Evolutionary conservation across 2,888 invertebrate species (phyloP).

Genomic region (Temnothorax unifasciatus): DNA sequence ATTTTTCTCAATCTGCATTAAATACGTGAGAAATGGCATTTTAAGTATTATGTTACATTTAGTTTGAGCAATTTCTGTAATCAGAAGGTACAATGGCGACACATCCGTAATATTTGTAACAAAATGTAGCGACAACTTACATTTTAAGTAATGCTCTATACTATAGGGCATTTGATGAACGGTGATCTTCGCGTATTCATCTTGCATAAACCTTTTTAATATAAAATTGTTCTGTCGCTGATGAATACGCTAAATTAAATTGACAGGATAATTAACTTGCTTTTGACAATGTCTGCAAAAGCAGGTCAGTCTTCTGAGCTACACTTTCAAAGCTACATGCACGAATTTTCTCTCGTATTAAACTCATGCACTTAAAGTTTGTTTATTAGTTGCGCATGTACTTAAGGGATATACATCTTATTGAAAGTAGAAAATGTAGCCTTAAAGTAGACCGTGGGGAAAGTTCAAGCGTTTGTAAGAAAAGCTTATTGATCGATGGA

Average conservation of each 20-base stretch:
- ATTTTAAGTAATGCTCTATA: slow-evolving; percentile 28
- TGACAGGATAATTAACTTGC: slow-evolving; percentile 77
- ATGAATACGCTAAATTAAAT: slow-evolving; percentile 65
- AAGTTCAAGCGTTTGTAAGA: not conserved
- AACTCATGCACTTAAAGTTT: slow-evolving; percentile 59
- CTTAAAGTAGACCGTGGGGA: not conserved
- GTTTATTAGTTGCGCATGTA: slow-evolving; percentile 63
- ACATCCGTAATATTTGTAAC: slow-evolving; percentile 51
- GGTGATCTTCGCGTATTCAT: slow-evolving; percentile 65
- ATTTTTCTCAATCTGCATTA: slow-evolving; percentile 11
- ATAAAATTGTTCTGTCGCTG: slow-evolving; percentile 62
- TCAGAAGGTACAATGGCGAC: slow-evolving; percentile 65
- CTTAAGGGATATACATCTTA: slow-evolving; percentile 59
- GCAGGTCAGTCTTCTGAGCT: slow-evolving; percentile 76
- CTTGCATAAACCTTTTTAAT: slow-evolving; percentile 61
- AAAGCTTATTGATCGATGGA: slow-evolving; percentile 1
- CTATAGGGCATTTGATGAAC: slow-evolving; percentile 3
- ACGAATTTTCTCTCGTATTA: slow-evolving; percentile 53
- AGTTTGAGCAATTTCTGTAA: slow-evolving; percentile 6
- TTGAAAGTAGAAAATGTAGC: not conserved
- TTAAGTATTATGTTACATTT: slow-evolving; percentile 21
- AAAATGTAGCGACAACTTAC: not conserved
- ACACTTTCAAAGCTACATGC: slow-evolving; percentile 58
- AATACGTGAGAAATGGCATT: slow-evolving; percentile 24
- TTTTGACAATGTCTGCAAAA: slow-evolving; percentile 67